Evolutionary conservation across 2,888 invertebrate species (phyloP), one percentile per base, ranked within the genome.

Genomic region (Lycocerus yunnanus): DNA sequence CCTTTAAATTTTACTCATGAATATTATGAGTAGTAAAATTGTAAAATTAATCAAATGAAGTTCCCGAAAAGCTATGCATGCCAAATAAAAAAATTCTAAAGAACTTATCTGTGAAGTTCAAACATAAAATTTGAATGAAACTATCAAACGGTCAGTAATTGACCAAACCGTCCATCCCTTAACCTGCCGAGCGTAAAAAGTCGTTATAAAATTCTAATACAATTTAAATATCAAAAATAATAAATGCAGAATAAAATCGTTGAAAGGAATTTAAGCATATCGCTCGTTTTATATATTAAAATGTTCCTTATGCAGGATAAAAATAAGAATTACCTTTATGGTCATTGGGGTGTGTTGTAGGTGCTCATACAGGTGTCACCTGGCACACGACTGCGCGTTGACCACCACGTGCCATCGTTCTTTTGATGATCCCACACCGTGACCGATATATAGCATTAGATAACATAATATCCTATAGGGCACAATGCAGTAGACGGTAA

Each of bases 331-430:
- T 18, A 16, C 15, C 27, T 60, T 59, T 43, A 75, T 76, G 78
- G 75, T 78, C 75, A 78, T 68, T 75, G 75, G 77, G 73, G 77
- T 79, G 78, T 78, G 78, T 78, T 24, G 74, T 77, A 72, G 73
- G 79, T 68, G 76, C 76, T 71, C 75, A 27, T 77, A 80, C 81
- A 81, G 80, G 81, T 81, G 81, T 80, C 81, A 81, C 81, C 80
- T 81, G 81, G 81, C 81, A 79, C 78, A 76, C 79, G 81, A 80
- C 77, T 77, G 80, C 81, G 80, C 78, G 76, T 60, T 80, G 77
- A 76, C 78, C 77, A 73, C 70, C 79, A 78, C 79, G 79, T 79
- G 79, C 78, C 78, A 65, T 70, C 67, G 70, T 69, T 69, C 63
- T 63, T 60, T 68, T 67, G 68, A 75, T 71, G 70, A 75, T 61